Base-by-base conservation (phyloP, 2,888 invertebrate genomes). In the Phyto melanocephala region DNA sequence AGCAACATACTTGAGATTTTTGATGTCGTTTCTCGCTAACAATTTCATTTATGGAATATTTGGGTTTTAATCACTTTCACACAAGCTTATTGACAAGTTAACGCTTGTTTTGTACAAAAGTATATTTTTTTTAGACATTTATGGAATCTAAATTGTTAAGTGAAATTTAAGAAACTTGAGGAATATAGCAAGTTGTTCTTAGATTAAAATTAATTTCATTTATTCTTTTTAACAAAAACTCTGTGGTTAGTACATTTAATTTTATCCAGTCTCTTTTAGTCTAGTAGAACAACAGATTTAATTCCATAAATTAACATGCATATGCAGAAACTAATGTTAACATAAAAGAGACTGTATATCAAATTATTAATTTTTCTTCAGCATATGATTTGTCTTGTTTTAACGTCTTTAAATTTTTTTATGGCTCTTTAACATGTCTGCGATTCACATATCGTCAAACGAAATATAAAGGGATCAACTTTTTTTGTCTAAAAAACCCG, bases 1-100 rank as follows among this genome's bases (percentile, higher is more conserved):
- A 70, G 76, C 45, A 71, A 72, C 67, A 67, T 22, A 45, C 37
- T 20, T 20, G n/a, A 17, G 50, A 10, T 17, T 11, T 22, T 17
- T 28, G 6, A 10, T 22, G 22, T 40, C 8, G 8, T 20, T 37
- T 60, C n/a, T 60, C 8, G 22, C 2, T 42, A 42, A 24, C 13
- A 52, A 24, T 52, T 52, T 52, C 24, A 52, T 52, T 52, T 50
- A 50, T 60, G 60, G 37, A 8, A 52, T 50, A 24, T 13, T 54
- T 11, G 17, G 20, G 37, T 62, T 3, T 40, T 40, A 50, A 52
- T 17, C 13, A 50, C 28, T 28, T 72, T 28, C 11, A 37, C 24
- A 45, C 40, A 3, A 40, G 56, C 13, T 50, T 67, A 58, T 72
- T 79, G 42, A 72, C 72, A 67, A 72, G 50, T 79, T 79, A 50